Evolutionary conservation across 2,797 vertebrate genomes (phyloP).

Genomic region (Anabacerthia variegaticeps): DNA sequence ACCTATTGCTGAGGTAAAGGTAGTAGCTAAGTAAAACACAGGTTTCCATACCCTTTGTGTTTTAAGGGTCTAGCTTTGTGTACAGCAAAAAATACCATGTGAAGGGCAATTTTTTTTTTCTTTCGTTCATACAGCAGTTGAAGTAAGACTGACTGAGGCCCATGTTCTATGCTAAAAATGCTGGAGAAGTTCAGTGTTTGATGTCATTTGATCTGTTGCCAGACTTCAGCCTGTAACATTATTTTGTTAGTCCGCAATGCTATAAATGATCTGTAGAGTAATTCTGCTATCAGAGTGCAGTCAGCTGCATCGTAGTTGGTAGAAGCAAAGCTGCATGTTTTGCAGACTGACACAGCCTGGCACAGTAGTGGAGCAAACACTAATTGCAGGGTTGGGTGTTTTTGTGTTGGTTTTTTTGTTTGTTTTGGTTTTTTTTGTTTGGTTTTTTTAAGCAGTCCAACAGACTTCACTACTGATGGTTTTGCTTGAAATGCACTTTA

Average conservation of each 20-base stretch:
- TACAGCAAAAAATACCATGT: background rate
- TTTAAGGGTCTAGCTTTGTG: background rate
- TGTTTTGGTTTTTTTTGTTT: background rate
- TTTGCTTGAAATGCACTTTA: background rate
- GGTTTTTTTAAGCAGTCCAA: background rate
- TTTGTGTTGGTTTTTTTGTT: background rate
- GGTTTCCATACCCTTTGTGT: background rate
- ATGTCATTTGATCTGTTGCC: background rate
- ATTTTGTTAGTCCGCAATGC: background rate
- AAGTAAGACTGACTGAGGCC: background rate
- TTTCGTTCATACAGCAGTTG: background rate
- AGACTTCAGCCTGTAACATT: background rate
- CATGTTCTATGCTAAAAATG: background rate
- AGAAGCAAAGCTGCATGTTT: background rate
- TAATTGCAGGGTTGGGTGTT: background rate
- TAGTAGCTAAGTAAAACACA: background rate
- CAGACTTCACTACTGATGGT: background rate
- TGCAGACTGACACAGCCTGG: background rate
- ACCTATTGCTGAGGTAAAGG: background rate
- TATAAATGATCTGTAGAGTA: background rate
- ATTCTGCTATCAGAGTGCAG: background rate
- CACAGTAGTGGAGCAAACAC: background rate
- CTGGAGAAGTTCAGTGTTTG: background rate
- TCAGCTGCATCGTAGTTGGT: background rate
- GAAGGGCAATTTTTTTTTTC: background rate